Evolutionary conservation across 2,797 vertebrate genomes (phyloP).

Genomic region (Cichlasoma orientale): DNA sequence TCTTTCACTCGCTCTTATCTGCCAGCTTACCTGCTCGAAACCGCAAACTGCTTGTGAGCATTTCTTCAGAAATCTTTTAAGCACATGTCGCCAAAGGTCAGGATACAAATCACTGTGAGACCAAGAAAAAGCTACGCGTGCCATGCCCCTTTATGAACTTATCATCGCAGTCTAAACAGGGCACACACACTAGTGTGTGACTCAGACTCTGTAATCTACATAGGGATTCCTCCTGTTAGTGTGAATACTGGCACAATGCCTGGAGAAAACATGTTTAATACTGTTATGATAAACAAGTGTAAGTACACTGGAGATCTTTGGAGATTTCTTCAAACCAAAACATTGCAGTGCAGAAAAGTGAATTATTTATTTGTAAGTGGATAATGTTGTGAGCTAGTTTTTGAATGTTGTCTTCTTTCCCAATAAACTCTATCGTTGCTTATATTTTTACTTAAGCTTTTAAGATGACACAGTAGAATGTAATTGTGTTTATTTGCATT

Average conservation of each 20-base stretch:
- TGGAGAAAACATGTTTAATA: conserved; percentile 39
- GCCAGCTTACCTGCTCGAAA: not conserved
- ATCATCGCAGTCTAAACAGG: conserved; percentile 49
- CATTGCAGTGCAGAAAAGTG: not conserved
- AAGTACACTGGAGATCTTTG: conserved; percentile 10
- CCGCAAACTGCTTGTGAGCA: not conserved
- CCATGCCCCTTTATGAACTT: conserved; percentile 37
- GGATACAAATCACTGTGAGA: conserved; percentile 1
- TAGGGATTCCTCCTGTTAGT: conserved; percentile 45
- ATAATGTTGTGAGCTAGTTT: not conserved
- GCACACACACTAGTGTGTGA: conserved; percentile 48
- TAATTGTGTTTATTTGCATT: not conserved
- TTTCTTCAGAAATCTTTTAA: conserved; percentile 14
- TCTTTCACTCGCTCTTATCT: not conserved
- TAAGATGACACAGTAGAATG: not conserved
- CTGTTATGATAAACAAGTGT: conserved; percentile 22
- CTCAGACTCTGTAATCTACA: conserved; percentile 34
- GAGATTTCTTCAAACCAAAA: conserved; percentile 2
- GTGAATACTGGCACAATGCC: conserved; percentile 57
- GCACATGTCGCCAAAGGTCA: not conserved
- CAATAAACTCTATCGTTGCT: not conserved
- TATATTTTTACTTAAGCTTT: not conserved
- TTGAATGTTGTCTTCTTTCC: not conserved
- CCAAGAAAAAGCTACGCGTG: conserved; percentile 14
- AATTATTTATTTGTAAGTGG: not conserved